Evolutionary conservation across 2,797 vertebrate species (phyloP).

Genomic region (Xenopus petersii): DNA sequence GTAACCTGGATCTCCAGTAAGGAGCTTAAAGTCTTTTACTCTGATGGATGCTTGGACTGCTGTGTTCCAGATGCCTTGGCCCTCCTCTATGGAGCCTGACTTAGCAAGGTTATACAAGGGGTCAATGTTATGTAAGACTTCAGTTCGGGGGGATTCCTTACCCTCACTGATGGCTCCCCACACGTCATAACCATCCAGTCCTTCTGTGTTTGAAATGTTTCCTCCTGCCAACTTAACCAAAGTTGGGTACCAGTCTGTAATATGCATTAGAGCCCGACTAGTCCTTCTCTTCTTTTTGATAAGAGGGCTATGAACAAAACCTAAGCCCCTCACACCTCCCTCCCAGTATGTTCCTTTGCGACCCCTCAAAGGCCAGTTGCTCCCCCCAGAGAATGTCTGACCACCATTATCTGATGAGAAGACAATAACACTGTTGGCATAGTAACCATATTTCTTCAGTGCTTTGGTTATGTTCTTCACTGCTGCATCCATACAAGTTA

Average conservation of each 20-base stretch:
- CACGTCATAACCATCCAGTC: slow-evolving; percentile 85
- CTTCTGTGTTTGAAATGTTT: slow-evolving; percentile 71
- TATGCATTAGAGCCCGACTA: slow-evolving; percentile 86
- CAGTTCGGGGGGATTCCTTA: slow-evolving; percentile 81
- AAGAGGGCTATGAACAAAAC: slow-evolving; percentile 93
- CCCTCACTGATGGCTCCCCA: slow-evolving; percentile 92
- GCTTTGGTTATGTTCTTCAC: slow-evolving; percentile 91
- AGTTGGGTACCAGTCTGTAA: slow-evolving; percentile 97
- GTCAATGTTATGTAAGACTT: slow-evolving; percentile 96
- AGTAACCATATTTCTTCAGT: slow-evolving; percentile 91
- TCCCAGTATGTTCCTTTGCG: slow-evolving; percentile 98
- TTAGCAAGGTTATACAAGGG: slow-evolving; percentile 87
- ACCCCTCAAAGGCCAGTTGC: slow-evolving; percentile 93
- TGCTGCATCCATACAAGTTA: slow-evolving; percentile 90
- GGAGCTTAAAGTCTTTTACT: slow-evolving; percentile 90
- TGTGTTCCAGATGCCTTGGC: slow-evolving; percentile 91
- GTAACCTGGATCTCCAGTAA: slow-evolving; percentile 92
- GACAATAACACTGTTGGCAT: slow-evolving; percentile 88
- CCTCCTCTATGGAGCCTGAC: slow-evolving; percentile 81
- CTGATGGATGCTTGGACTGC: slow-evolving; percentile 91
- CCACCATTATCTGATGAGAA: slow-evolving; percentile 95
- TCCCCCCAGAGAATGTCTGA: slow-evolving; percentile 92
- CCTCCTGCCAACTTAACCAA: slow-evolving; percentile 85
- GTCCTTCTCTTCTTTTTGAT: slow-evolving; percentile 80
- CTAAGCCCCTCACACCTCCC: slow-evolving; percentile 87